Conservation (phyloP, 1,140 invertebrate genomes). For the Drosophila sproati region DNA sequence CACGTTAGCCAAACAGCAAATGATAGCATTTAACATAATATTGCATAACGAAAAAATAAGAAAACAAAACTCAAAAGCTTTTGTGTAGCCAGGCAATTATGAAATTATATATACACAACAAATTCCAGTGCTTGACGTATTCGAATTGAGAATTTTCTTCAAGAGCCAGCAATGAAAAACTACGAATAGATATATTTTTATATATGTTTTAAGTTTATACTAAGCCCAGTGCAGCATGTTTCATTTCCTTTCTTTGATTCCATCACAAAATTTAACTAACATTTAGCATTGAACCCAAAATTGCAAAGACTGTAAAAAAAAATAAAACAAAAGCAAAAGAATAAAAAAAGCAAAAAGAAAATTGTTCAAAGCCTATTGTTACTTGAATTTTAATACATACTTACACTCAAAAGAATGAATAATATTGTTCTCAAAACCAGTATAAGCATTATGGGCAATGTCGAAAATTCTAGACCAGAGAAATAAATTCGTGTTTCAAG, state of each 20-base stretch:
- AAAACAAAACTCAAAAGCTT: constrained; percentile 57
- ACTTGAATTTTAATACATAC: constrained; percentile 9
- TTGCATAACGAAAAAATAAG: constrained; percentile 36
- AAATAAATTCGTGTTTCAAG: too few relatives aligned
- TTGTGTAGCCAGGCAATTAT: constrained; percentile 61
- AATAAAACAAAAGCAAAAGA: constrained; percentile 43
- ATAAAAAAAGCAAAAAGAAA: constrained; percentile 38
- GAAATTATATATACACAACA: constrained; percentile 11
- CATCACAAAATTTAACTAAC: constrained; percentile 22
- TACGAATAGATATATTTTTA: constrained; percentile 68
- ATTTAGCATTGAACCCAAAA: constrained; percentile 40
- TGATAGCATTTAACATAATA: constrained; percentile 69
- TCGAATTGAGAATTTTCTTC: constrained; percentile 11
- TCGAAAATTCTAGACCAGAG: too few relatives aligned
- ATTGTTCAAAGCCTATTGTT: constrained; percentile 32
- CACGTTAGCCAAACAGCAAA: constrained; percentile 60
- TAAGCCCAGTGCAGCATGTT: constrained; percentile 37
- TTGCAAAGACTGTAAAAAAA: constrained; percentile 47
- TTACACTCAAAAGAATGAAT: neutral
- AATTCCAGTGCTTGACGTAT: constrained; percentile 17
- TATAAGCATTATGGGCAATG: too few relatives aligned
- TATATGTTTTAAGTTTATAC: constrained; percentile 65
- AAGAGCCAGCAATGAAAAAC: constrained; percentile 38
- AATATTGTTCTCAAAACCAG: too few relatives aligned
- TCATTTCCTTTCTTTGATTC: constrained; percentile 34